Percentiles rank a stretch among this genome's conserved stretches.
Evolutionary conservation across 1,140 invertebrate species (phyloP).

Genomic region (Anagrus nilaparvatae): DNA sequence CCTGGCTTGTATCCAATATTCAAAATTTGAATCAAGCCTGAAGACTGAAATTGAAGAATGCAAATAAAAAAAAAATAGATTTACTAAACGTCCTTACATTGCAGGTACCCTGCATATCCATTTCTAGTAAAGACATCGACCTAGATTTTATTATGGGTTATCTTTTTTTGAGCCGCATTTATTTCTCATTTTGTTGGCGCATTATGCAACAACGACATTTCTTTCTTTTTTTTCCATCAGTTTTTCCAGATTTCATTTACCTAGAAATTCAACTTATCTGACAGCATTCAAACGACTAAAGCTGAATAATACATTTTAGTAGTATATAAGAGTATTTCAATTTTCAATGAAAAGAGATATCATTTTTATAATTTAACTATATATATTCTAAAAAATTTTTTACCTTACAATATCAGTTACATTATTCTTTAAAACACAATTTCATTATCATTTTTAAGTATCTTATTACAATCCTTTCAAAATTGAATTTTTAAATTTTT

Average conservation of each 20-base stretch:
- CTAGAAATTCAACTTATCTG: conserved; percentile 12
- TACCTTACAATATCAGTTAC: too few relatives aligned
- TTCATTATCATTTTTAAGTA: too few relatives aligned
- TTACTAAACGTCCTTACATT: not conserved
- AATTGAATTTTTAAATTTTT: too few relatives aligned
- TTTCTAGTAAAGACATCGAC: not conserved
- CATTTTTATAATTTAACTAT: too few relatives aligned
- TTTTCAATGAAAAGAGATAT: too few relatives aligned
- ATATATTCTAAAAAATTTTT: too few relatives aligned
- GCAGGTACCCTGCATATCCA: not conserved
- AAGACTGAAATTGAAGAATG: not conserved
- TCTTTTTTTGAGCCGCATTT: conserved; percentile 9
- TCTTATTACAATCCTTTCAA: too few relatives aligned
- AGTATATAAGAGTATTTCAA: too few relatives aligned
- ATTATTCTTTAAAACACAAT: too few relatives aligned
- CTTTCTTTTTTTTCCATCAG: too few relatives aligned
- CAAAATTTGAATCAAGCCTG: conserved; percentile 5
- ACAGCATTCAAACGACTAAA: conserved; percentile 3
- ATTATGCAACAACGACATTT: conserved; percentile 10
- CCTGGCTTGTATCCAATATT: conserved; percentile 7
- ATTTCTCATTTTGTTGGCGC: conserved; percentile 9
- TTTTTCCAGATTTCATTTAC: conserved; percentile 11
- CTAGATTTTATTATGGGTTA: conserved; percentile 5
- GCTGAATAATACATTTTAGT: conserved; percentile 9
- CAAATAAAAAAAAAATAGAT: conserved; percentile 1